phyloP scores from a whole-genome alignment of 2,888 invertebrate species.

The Polyommatus icarus region DNA sequence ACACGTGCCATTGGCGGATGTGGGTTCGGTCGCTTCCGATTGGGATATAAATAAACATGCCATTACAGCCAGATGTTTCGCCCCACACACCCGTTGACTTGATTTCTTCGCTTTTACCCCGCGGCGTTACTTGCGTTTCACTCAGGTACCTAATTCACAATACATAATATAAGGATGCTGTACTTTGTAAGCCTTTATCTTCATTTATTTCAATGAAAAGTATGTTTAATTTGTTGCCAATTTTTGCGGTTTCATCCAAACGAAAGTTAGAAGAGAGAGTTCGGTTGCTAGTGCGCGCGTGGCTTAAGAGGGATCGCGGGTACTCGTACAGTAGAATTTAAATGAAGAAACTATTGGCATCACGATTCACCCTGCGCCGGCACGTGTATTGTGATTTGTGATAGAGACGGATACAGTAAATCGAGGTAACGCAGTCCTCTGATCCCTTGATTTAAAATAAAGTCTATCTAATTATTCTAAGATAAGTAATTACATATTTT shows the following conservation, averaged over 20 bases:
- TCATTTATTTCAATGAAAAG: neutral
- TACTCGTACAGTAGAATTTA: no score
- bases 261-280: neutral
- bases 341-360: no score
- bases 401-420: no score
- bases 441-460: no score
- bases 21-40: conserved; percentile 67
- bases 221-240: no score
- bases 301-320: neutral
- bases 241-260: neutral
- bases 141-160: neutral
- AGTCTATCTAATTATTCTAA: no score
- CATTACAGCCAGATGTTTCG: conserved; percentile 66
- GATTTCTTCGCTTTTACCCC: conserved; percentile 8
- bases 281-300: neutral
- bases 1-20: conserved; percentile 57
- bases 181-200: neutral
- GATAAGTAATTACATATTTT: no score
- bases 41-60: conserved; percentile 66
- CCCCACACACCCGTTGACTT: conserved; percentile 44
- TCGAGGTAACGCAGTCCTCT: no score
- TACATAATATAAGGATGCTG: neutral
- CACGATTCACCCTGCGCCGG: no score
- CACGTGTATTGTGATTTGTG: no score
- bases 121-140: neutral